Base-by-base conservation (phyloP, 2,888 invertebrate species). In the Poecilobothrus nobilitatus region DNA sequence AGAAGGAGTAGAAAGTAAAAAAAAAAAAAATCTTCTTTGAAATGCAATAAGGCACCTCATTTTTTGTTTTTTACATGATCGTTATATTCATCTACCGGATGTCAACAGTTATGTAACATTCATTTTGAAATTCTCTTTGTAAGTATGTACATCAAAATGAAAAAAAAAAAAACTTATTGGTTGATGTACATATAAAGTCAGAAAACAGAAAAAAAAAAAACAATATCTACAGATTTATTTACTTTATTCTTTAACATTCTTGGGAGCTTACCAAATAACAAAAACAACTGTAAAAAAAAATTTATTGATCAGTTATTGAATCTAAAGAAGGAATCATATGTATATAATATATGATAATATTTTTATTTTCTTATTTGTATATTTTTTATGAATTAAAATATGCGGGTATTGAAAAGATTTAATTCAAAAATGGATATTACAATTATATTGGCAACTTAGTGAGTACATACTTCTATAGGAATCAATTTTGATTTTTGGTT, bases 61-160 rank as follows among this genome's bases (percentile, higher is more conserved):
- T 4, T 12, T 53, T 9, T 41, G 4, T 12, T 18, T 53, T 53
- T 53, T 37, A 37, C 7, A 53, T 18, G 53, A 53, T 53, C 53
- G 53, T 53, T 53, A 53, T 53, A 18, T 53, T 53, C 53, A 63
- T 63, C 22, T 22, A 63, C 63, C 63, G 63, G 63, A 63, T 63
- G 63, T 22, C 63, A 63, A 63, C 63, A 63, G 63, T 63, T 63
- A 63, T 63, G 63, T 63, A 63, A 63, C 22, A 27, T 63, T 53
- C 53, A 12, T 53, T 53, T 53, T 18, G n/a, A 53, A 53, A 53
- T 53, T 53, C 53, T 53, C 53, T 53, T 53, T 53, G 18, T n/a
- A n/a, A n/a, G n/a, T n/a, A n/a, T n/a, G n/a, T 8, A 53, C 53
- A 53, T 53, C 53, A 53, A n/a, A 18, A 18, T 18, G 18, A 12